Conservation (phyloP, 2,888 invertebrate species). For the Drosophila meridiana region DNA sequence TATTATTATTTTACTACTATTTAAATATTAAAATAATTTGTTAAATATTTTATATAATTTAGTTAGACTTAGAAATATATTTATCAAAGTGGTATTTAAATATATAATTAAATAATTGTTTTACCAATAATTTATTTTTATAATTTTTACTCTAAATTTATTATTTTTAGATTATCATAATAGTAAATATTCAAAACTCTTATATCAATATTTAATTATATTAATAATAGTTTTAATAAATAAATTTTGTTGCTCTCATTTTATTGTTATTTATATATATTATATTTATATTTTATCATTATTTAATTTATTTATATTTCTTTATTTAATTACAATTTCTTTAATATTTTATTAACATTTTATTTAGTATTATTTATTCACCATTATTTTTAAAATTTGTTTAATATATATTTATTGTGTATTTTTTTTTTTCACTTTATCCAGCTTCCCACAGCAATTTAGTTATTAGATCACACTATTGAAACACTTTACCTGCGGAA, state of each 20-base stretch:
- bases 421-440: neutral
- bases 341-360: neutral
- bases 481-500: conserved; percentile 7
- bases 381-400: neutral
- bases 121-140: neutral
- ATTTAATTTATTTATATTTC: neutral
- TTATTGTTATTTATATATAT: neutral
- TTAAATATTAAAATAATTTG: too few species aligned
- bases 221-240: too few species aligned
- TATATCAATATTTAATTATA: too few species aligned
- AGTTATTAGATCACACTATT: neutral
- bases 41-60: too few species aligned
- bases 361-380: neutral
- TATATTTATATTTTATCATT: neutral
- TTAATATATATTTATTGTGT: neutral
- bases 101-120: too few species aligned
- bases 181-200: too few species aligned
- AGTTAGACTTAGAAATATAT: too few species aligned
- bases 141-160: neutral
- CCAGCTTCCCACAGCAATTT: neutral
- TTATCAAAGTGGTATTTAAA: too few species aligned
- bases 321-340: neutral
- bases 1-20: too few species aligned
- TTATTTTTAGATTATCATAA: neutral
- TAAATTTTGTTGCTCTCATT: neutral